Conservation (phyloP, 2,113 vertebrate genomes). For the Okapia johnstoni region DNA sequence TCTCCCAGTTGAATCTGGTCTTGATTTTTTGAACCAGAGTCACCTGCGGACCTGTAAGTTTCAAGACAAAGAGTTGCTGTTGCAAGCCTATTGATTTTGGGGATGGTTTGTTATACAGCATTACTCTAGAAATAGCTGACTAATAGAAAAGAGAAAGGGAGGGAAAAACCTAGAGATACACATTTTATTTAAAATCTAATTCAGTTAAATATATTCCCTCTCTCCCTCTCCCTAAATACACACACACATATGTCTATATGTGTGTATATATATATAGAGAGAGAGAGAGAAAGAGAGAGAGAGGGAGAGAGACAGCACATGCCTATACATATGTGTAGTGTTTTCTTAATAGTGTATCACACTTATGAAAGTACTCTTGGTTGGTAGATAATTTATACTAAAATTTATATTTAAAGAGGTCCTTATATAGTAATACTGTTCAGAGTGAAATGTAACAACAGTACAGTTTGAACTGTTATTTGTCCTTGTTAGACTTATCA, state of each 20-base stretch:
- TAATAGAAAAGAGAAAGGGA: neutral
- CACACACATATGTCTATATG: rapidly evolving
- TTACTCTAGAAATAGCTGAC: neutral
- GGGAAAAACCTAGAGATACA: neutral
- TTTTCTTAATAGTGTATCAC: neutral
- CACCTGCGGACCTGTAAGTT: neutral
- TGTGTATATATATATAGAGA: neutral
- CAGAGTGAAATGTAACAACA: neutral
- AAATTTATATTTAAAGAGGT: neutral
- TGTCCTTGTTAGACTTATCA: neutral
- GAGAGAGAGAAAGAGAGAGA: too few relatives aligned
- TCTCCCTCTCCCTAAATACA: neutral
- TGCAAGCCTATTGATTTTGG: neutral
- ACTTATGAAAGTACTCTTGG: neutral
- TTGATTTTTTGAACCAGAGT: neutral
- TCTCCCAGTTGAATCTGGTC: neutral
- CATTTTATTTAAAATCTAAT: neutral
- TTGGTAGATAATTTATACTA: neutral
- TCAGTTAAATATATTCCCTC: neutral
- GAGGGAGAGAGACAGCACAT: neutral
- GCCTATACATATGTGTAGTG: neutral
- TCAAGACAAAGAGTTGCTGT: neutral
- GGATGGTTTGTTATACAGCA: neutral
- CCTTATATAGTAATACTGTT: neutral
- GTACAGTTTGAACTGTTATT: neutral